A percentile compares a stretch with the other conserved stretches of the same genome.
Conservation (phyloP, 2,113 vertebrate genomes). For the Hippoglossus stenolepis region DNA sequence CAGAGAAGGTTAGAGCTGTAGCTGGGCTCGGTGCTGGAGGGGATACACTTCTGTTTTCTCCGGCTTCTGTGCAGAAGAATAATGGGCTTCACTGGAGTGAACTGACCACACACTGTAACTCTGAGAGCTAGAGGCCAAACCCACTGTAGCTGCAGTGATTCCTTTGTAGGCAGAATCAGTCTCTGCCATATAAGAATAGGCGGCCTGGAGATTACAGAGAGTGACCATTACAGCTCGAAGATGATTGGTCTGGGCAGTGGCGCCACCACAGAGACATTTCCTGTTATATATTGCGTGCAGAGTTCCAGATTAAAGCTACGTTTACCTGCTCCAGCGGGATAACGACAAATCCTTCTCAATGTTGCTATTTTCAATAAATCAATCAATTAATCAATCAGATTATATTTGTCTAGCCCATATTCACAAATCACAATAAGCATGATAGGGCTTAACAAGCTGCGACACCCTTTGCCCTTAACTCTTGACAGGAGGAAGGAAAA, state of each 20-base stretch:
- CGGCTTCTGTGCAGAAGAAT: constrained; percentile 59
- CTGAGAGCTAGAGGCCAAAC: constrained; percentile 69
- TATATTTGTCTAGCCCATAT: neutral
- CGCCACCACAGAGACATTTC: constrained; percentile 13
- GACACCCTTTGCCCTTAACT: too few relatives aligned
- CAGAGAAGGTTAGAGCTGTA: constrained; percentile 27
- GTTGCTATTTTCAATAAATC: neutral
- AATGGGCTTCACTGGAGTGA: constrained; percentile 63
- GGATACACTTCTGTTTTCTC: constrained; percentile 39
- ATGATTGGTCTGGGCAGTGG: constrained; percentile 55
- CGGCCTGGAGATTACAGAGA: constrained; percentile 46
- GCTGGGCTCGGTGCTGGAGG: constrained; percentile 38
- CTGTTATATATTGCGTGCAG: constrained; percentile 17
- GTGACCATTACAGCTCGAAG: constrained; percentile 37
- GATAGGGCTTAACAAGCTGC: too few relatives aligned
- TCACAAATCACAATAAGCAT: neutral
- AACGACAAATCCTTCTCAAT: neutral
- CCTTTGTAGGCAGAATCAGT: constrained; percentile 62
- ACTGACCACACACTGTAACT: constrained; percentile 70
- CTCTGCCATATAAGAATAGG: constrained; percentile 47
- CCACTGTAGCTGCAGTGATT: constrained; percentile 69
- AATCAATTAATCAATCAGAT: neutral
- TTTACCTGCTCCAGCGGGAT: constrained; percentile 9
- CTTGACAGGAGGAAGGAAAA: neutral
- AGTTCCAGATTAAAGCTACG: constrained; percentile 20